Evolutionary conservation across 2,797 vertebrate genomes (phyloP).

Genomic region (Anguilla pacifica): DNA sequence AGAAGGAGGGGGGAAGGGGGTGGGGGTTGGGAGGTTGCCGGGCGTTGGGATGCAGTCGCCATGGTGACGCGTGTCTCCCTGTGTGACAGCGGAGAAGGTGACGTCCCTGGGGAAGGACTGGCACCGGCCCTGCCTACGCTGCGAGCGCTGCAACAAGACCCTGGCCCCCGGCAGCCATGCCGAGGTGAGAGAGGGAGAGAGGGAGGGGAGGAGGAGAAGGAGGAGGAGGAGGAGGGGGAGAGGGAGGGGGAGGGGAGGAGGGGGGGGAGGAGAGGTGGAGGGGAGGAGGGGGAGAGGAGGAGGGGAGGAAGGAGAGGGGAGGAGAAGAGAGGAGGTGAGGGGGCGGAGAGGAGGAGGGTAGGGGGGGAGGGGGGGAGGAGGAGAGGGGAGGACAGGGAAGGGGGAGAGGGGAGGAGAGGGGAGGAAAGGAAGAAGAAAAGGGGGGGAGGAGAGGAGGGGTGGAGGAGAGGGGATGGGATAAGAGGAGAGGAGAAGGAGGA

Average conservation of each 20-base stretch:
- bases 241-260: neutral
- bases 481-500: neutral
- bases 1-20: neutral
- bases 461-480: neutral
- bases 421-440: neutral
- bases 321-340: neutral
- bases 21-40: neutral
- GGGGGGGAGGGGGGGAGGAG: neutral
- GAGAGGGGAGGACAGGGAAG: no score
- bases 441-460: neutral
- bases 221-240: no score
- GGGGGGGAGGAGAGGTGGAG: neutral
- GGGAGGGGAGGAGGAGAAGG: neutral
- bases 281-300: no score
- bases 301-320: neutral
- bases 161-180: constrained; percentile 90
- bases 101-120: constrained; percentile 98
- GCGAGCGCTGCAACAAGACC: constrained; percentile 93
- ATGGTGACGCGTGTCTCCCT: constrained; percentile 17
- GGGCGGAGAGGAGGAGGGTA: no score
- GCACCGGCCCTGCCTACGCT: constrained; percentile 97
- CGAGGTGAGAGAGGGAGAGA: constrained; percentile 77
- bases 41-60: constrained; percentile 20
- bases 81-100: constrained; percentile 91
- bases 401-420: neutral